Evolutionary conservation across 2,113 vertebrate species (phyloP).

Genomic region (Strix aluco): DNA sequence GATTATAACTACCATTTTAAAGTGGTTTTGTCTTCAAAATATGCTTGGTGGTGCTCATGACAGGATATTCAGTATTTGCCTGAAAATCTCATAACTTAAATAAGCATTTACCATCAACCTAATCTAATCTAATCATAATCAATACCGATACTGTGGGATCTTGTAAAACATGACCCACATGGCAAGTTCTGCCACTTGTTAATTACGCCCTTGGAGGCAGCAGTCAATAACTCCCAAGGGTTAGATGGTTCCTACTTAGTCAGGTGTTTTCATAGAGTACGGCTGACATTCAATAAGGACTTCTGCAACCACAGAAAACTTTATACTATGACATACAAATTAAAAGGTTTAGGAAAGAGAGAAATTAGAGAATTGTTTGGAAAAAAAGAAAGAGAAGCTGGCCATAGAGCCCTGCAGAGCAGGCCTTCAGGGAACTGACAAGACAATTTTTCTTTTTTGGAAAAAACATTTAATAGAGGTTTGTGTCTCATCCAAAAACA

Average conservation of each 20-base stretch:
- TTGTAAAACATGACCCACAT: conserved; percentile 61
- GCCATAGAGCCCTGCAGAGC: conserved; percentile 14
- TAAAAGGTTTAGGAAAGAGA: conserved; percentile 66
- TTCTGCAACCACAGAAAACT: conserved; percentile 68
- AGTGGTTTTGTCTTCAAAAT: background rate
- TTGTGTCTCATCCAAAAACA: conserved; percentile 34
- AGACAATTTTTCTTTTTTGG: background rate
- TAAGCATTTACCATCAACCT: conserved; percentile 38
- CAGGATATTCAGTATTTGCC: background rate
- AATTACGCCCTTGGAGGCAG: conserved; percentile 56
- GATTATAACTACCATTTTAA: background rate
- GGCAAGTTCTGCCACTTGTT: conserved; percentile 60
- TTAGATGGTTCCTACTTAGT: conserved; percentile 64
- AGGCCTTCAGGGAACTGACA: conserved; percentile 59
- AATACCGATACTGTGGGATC: conserved; percentile 45
- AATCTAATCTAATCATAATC: conserved; percentile 62
- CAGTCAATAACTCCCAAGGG: conserved; percentile 65
- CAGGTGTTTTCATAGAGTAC: conserved; percentile 65
- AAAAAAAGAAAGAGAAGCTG: conserved; percentile 17
- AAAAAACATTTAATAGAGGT: conserved; percentile 26
- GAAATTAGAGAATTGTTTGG: conserved; percentile 57
- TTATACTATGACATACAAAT: conserved; percentile 60
- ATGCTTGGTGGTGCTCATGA: background rate
- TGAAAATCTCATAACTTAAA: conserved; percentile 43
- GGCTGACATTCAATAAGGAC: conserved; percentile 61